Percentiles rank a stretch among this genome's conserved stretches.
Conservation (phyloP, 1,140 invertebrate genomes). For the Zophobas morio region DNA sequence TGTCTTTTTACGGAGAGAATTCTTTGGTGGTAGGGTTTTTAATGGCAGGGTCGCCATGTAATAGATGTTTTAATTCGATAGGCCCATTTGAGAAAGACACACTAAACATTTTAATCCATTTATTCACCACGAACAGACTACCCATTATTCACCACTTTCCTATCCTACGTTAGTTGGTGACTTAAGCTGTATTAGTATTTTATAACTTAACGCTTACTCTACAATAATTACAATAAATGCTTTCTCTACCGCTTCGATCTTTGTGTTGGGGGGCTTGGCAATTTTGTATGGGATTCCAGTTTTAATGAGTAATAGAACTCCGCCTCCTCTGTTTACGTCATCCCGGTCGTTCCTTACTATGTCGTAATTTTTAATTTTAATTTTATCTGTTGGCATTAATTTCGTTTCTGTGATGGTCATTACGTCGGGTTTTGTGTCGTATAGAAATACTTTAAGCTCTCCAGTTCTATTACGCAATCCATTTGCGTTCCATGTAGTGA, state of each 20-base stretch:
- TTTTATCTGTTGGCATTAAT: not conserved
- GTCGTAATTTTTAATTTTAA: constrained; percentile 15
- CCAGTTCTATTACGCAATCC: not conserved
- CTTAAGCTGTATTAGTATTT: too few species aligned
- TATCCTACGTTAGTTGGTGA: too few species aligned
- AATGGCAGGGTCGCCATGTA: too few species aligned
- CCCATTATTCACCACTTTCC: too few species aligned
- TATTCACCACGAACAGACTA: too few species aligned
- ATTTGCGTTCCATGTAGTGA: not conserved
- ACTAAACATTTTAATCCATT: too few species aligned
- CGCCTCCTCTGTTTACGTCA: not conserved
- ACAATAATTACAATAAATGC: too few species aligned
- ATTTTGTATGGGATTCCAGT: not conserved
- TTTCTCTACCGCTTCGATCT: not conserved
- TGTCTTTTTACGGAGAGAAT: too few species aligned
- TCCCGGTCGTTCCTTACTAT: constrained; percentile 2
- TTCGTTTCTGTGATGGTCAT: constrained; percentile 12
- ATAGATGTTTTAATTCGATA: too few species aligned
- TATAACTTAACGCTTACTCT: too few species aligned
- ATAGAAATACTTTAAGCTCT: constrained; percentile 4
- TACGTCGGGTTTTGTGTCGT: not conserved
- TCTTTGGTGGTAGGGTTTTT: too few species aligned
- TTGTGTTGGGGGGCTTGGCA: not conserved
- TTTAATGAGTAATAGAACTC: constrained; percentile 13
- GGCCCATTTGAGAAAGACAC: too few species aligned